Base-by-base conservation (phyloP, 30 jellyfish, hydroid and myxozoan genomes). In the Haliclystus octoradiatus region DNA sequence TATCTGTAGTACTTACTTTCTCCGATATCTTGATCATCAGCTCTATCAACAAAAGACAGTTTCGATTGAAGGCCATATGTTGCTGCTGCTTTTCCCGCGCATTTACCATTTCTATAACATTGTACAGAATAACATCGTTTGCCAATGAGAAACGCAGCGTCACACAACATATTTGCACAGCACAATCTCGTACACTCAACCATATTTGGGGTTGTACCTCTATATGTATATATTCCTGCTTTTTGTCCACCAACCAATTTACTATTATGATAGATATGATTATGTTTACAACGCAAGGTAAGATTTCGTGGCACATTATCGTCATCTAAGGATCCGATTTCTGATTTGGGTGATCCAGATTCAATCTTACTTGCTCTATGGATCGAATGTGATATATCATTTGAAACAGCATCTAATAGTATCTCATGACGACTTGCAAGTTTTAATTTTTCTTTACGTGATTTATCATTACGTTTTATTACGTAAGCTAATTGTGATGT, bases 401-500 rank as follows among this genome's bases (percentile, higher is more conserved):
- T 40, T 40, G 57, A 9, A 40, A 19, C 66, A n/a, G 29, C 76
- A 33, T 23, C 28, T 22, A 85, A 78, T 25, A 76, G 65, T 26
- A 31, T 77, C 65, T 89, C 98, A 34, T 89, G 88, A 32, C 80
- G 34, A 52, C 67, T 61, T 5, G 95, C 28, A 2, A 81, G 72
- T 34, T 69, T 1, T 22, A 89, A 66, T 61, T 89, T 89, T 73
- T 81, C 49, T 74, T 72, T 65, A 15, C 95, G 66, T 19, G 52
- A 76, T 15, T 63, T 24, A 76, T 76, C 83, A 13, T 66, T 73
- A 49, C 62, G 69, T 61, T 89, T 89, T 33, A 89, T 76, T 35
- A 89, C 98, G 84, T 89, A 89, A 12, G 98, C 98, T 34, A 89
- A 95, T 62, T 80, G 95, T 23, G 98, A 82, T 3, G 82, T 63